Percentiles rank a stretch among this genome's conserved stretches.
These are phyloP conservation scores for Aromia moschata DNA, from an alignment of 2,888 invertebrate species.

Conservation along the genomic window DNA sequence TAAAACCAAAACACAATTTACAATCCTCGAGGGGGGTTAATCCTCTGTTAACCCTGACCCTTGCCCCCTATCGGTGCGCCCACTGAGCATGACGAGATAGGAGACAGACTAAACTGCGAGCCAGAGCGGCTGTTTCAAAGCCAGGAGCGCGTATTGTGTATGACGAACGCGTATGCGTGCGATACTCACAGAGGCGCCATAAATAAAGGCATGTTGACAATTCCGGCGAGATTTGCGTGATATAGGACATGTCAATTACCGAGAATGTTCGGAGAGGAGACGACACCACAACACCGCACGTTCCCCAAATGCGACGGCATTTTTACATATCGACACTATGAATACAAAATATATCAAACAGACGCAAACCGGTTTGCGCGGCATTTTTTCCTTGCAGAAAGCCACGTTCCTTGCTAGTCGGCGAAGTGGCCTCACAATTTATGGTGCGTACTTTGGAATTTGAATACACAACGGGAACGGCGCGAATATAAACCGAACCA, in stretches of 20 bases:
- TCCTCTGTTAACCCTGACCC: too few relatives aligned
- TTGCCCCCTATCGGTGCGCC: too few relatives aligned
- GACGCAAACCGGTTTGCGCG: conserved; percentile 1
- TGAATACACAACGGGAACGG: too few relatives aligned
- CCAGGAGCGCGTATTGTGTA: conserved; percentile 33
- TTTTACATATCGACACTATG: conserved; percentile 41
- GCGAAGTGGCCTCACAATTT: not conserved
- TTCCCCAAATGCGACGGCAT: conserved; percentile 41
- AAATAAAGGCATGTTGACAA: conserved; percentile 57
- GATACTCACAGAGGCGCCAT: conserved; percentile 54
- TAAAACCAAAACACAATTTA: too few relatives aligned
- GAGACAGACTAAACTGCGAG: too few relatives aligned
- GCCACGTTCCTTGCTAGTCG: not conserved
- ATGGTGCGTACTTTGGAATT: not conserved
- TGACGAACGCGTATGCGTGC: conserved; percentile 45
- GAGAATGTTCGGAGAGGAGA: conserved; percentile 49
- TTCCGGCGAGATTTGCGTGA: conserved; percentile 57
- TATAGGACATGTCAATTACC: conserved; percentile 61
- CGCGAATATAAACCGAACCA: too few relatives aligned
- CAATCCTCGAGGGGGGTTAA: conserved; percentile 6
- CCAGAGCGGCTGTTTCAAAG: too few relatives aligned
- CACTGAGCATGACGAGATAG: too few relatives aligned
- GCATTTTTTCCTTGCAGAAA: not conserved
- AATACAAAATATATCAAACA: conserved; percentile 40
- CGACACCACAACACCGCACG: conserved; percentile 43